Evolutionary conservation across 1,140 invertebrate species (phyloP).

Genomic region (Xylocopa sonorina): DNA sequence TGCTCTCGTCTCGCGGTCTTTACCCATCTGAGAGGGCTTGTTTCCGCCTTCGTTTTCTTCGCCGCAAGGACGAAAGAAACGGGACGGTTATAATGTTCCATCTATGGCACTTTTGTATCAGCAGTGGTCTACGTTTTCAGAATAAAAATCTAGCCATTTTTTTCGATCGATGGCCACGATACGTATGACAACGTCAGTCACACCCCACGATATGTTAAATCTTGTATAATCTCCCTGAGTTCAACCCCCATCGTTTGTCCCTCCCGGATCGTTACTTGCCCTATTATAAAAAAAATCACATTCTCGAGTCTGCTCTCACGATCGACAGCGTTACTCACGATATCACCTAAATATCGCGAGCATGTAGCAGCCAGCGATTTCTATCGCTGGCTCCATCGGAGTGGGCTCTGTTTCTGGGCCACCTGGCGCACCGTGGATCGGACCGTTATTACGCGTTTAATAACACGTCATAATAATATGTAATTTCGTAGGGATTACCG

Average conservation of each 20-base stretch:
- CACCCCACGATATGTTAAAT: neutral
- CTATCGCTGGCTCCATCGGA: slow-evolving; percentile 60
- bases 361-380: slow-evolving; percentile 34
- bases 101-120: no score
- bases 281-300: neutral
- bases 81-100: no score
- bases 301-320: neutral
- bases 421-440: slow-evolving; percentile 59
- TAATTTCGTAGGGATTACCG: slow-evolving; percentile 67
- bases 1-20: neutral
- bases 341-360: neutral
- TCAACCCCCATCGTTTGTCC: neutral
- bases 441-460: slow-evolving; percentile 70
- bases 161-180: no score
- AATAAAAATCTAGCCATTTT: no score
- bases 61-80: neutral
- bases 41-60: slow-evolving; percentile 36
- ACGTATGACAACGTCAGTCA: neutral
- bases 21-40: slow-evolving; percentile 13
- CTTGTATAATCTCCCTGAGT: neutral
- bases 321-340: neutral
- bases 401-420: slow-evolving; percentile 56
- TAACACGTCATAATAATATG: slow-evolving; percentile 72
- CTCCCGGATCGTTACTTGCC: neutral
- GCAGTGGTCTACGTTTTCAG: no score